Evolutionary conservation across 2,113 vertebrate species (phyloP).

Genomic region (Melanotaenia duboulayi): DNA sequence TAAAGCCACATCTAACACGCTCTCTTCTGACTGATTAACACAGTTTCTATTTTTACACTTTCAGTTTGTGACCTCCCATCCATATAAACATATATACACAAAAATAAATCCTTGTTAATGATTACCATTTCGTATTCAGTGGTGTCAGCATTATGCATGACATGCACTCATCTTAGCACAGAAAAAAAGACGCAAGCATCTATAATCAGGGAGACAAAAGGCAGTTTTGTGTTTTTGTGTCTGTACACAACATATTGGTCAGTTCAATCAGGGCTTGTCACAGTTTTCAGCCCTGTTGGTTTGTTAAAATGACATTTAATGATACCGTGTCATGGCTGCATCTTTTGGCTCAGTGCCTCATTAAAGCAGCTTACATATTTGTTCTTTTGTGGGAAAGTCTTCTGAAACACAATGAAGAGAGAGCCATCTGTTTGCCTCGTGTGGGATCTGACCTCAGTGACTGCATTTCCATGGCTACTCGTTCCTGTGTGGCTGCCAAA

Average conservation of each 20-base stretch:
- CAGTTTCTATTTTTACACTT: conserved; percentile 18
- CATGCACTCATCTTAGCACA: not conserved
- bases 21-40: conserved; percentile 9
- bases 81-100: not conserved
- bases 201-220: not conserved
- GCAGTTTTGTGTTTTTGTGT: not conserved
- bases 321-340: not conserved
- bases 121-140: not conserved
- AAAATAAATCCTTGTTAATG: conserved; percentile 4
- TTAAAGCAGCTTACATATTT: conserved; percentile 1
- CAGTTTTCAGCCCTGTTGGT: not conserved
- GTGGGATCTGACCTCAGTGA: not conserved
- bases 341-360: not conserved
- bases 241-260: not conserved
- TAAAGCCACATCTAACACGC: not conserved
- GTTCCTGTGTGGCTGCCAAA: conserved; percentile 20
- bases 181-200: not conserved
- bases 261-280: not conserved
- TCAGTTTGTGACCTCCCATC: not conserved
- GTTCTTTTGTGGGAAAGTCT: conserved; percentile 1
- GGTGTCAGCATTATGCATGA: not conserved
- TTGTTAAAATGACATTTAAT: not conserved
- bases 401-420: not conserved
- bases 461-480: conserved; percentile 30
- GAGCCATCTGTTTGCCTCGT: not conserved